A percentile compares a stretch with the other conserved stretches of the same genome.
phyloP scores from a whole-genome alignment of 1,140 invertebrate genomes.

The Drusus annulatus region DNA sequence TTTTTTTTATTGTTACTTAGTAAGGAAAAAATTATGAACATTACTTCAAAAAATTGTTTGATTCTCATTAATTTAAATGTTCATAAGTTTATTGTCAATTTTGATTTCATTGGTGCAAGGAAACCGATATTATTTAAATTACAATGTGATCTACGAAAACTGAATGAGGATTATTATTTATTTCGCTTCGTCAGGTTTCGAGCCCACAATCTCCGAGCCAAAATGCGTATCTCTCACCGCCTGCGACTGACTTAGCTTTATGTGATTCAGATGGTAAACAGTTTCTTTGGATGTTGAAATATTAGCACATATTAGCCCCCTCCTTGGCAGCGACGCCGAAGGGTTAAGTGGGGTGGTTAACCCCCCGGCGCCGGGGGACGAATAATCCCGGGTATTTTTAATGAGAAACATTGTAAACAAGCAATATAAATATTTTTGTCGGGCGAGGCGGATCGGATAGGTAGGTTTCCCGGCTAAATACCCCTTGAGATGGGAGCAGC shows the following conservation, averaged over 20 bases:
- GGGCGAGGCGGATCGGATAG: slow-evolving; percentile 26
- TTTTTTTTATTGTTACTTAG: no score
- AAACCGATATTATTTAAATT: no score
- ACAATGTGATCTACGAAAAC: no score
- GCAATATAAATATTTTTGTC: slow-evolving; percentile 58
- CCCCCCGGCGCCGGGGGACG: slow-evolving; percentile 53
- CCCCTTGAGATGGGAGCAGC: not conserved
- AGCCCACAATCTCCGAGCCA: no score
- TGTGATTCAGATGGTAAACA: slow-evolving; percentile 37
- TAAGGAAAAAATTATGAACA: no score
- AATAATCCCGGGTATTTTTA: slow-evolving; percentile 59
- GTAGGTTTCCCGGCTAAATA: not conserved
- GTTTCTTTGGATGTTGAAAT: slow-evolving; percentile 48
- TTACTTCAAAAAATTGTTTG: no score
- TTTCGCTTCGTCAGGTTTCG: no score
- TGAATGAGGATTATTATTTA: no score
- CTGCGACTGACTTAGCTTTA: slow-evolving; percentile 4
- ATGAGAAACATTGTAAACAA: slow-evolving; percentile 59
- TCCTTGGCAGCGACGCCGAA: slow-evolving; percentile 20
- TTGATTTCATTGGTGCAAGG: no score
- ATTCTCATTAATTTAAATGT: no score
- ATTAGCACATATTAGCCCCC: slow-evolving; percentile 41
- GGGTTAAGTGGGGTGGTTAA: slow-evolving; percentile 56
- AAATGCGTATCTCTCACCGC: no score
- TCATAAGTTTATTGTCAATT: no score